phyloP scores from a whole-genome alignment of 2,797 vertebrate genomes.

The Gallinago nigripennis region DNA sequence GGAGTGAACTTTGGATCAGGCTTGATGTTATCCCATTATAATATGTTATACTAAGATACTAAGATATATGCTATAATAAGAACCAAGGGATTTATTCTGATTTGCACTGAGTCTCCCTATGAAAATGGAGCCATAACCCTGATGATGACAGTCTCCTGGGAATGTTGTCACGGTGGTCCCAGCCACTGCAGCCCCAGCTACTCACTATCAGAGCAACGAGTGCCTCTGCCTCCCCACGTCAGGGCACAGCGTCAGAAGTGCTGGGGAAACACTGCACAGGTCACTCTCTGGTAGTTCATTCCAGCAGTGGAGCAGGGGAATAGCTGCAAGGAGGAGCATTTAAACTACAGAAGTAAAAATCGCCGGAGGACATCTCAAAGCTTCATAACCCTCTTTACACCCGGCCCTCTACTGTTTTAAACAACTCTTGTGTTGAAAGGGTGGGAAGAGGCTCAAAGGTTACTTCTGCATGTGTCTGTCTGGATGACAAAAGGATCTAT shows the following conservation, averaged over 20 bases:
- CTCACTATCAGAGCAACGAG: neutral
- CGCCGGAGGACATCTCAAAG: neutral
- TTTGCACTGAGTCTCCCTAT: fast-evolving
- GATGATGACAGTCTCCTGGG: neutral
- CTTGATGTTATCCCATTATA: neutral
- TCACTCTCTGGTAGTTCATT: neutral
- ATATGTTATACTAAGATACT: too few relatives aligned
- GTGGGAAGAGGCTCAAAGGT: neutral
- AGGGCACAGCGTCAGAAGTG: neutral
- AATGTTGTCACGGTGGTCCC: neutral
- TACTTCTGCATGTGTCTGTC: neutral
- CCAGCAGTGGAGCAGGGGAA: neutral
- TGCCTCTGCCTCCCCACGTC: neutral
- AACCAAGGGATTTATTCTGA: neutral
- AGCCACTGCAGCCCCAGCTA: neutral
- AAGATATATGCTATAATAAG: neutral
- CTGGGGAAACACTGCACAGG: fast-evolving
- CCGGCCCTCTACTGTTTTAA: neutral
- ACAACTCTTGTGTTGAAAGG: neutral
- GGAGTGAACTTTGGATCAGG: neutral
- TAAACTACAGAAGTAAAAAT: neutral
- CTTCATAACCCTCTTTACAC: neutral
- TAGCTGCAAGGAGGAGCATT: neutral
- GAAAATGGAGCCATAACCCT: neutral
- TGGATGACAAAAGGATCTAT: neutral